Evolutionary conservation across 2,888 invertebrate species (phyloP), one percentile per base, ranked within the genome.

Genomic region (Eremobia ochroleuca): DNA sequence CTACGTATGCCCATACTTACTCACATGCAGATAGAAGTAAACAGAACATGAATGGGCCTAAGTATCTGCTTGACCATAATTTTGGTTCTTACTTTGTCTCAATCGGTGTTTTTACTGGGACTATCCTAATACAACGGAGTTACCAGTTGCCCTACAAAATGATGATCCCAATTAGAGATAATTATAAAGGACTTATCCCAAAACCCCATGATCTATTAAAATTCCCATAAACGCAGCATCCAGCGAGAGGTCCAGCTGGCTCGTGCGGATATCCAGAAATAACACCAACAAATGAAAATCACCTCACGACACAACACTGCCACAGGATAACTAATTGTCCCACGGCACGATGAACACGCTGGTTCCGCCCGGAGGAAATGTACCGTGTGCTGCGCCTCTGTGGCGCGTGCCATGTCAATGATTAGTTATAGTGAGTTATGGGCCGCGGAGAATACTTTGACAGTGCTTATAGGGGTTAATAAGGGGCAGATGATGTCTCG

Each of bases 341-440:
- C 64, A 80, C 61, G 70, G 78, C 79, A 82, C 87, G 77, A 52
- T 73, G 72, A 74, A 72, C 83, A 74, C 82, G 75, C 86, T 82
- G 87, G 88, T 81, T 87, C 88, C 82, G 79, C 84, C 76, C 74
- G 61, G 52, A 76, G 69, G 74, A 61, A 71, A 77, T 76, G 77
- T 73, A 68, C 81, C 83, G 85, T 78, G 84, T 85, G 85, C 75
- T 79, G 64, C 64, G 58, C 34, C 68, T 67, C 85, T 87, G 80
- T 82, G 81, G 81, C 92, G 86, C 91, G 92, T 89, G 91, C 85
- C 89, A 74, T 91, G 92, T 90, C 92, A 93, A 93, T 94, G 95
- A 96, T 96, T 96, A 95, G 95, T 91, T 81, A 83, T 80, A 90
- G 89, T 95, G 96, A 96, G 91, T 94, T 92, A 96, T 94, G 93